These are phyloP conservation scores for Tetramorium parvispinum DNA, from an alignment of 1,140 invertebrate genomes.

Conservation along the genomic window DNA sequence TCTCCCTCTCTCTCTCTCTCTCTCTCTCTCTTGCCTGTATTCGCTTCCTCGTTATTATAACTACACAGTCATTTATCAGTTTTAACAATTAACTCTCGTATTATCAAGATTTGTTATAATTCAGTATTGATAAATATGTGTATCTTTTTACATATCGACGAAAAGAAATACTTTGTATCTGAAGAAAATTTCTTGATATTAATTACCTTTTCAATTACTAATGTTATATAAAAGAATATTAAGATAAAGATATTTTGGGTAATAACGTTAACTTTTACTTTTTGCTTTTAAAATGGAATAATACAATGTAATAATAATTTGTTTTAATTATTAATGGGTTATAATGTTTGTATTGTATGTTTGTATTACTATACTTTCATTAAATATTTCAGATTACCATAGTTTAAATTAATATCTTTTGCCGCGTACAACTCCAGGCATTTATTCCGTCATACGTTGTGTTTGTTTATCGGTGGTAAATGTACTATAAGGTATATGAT, in stretches of 20 bases:
- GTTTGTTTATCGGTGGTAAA: slow-evolving; percentile 4
- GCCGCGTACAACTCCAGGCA: not conserved
- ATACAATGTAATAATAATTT: not conserved
- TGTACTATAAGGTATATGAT: not conserved
- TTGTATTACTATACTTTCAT: not conserved
- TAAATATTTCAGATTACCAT: not conserved
- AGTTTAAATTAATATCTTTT: not conserved
- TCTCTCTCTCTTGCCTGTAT: not conserved
- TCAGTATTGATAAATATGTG: not conserved
- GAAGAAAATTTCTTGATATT: not conserved
- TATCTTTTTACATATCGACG: not conserved
- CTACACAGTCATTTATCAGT: slow-evolving; percentile 32
- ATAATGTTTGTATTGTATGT: not conserved
- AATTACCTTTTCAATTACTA: not conserved
- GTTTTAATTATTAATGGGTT: not conserved
- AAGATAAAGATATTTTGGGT: not conserved
- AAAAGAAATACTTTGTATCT: not conserved
- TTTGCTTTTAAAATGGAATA: not conserved
- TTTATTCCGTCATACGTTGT: not conserved
- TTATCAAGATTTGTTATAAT: slow-evolving; percentile 1
- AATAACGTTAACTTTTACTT: not conserved
- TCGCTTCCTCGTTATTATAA: not conserved
- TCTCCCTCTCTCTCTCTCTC: no score
- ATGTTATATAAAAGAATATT: not conserved
- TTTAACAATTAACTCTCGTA: slow-evolving; percentile 40